Percentiles rank a stretch among this genome's conserved stretches.
phyloP scores from a whole-genome alignment of 2,888 invertebrate genomes.

The Mamestra brassicae region DNA sequence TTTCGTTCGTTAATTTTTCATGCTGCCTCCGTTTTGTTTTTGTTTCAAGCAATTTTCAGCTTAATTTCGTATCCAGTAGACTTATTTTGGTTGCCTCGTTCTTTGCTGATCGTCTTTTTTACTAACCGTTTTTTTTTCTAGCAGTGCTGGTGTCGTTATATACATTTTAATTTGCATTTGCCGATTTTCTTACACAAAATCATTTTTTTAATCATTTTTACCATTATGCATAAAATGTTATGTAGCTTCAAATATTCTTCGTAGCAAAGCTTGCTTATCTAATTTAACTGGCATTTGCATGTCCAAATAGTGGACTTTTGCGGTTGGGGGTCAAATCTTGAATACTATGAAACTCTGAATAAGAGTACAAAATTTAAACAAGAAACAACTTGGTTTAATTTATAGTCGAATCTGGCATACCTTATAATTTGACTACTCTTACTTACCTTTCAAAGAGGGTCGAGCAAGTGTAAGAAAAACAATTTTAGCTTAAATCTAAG shows the following conservation, averaged over 20 bases:
- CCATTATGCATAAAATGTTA: neutral
- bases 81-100: slow-evolving; percentile 29
- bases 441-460: neutral
- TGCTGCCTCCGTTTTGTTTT: neutral
- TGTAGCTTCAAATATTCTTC: neutral
- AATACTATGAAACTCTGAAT: neutral
- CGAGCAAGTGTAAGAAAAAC: neutral
- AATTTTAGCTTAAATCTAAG: neutral
- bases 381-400: neutral
- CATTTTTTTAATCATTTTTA: neutral
- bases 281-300: neutral
- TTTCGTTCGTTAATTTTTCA: neutral
- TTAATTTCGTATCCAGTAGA: neutral
- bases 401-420: neutral
- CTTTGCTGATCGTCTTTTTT: neutral
- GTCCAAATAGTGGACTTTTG: neutral
- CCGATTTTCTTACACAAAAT: too few species aligned
- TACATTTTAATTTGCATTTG: neutral
- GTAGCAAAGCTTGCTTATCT: neutral
- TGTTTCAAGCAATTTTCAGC: neutral
- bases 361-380: neutral
- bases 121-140: neutral
- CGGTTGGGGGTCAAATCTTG: neutral
- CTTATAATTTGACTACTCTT: neutral
- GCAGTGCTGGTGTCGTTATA: neutral